These are phyloP conservation scores for Eospalax fontanierii DNA, from an alignment of 2,797 vertebrate genomes.

Conservation along the genomic window DNA sequence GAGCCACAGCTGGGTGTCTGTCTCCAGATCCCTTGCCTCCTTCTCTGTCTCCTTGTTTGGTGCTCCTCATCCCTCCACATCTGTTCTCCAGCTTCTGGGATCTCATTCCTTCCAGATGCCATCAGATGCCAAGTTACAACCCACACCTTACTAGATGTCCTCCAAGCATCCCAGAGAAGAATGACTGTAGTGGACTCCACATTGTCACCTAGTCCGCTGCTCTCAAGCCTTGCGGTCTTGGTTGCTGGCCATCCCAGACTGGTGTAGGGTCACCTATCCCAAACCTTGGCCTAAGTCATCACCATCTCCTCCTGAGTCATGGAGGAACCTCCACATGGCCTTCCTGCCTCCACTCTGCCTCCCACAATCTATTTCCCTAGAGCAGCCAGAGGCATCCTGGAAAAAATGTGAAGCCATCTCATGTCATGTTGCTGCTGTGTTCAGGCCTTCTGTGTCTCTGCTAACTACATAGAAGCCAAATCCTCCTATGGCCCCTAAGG, in stretches of 20 bases:
- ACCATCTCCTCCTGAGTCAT: not conserved
- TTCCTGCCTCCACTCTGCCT: not conserved
- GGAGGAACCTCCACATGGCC: not conserved
- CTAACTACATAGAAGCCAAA: not conserved
- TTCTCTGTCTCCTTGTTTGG: not conserved
- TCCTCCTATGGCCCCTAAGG: not conserved
- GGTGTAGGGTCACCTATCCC: not conserved
- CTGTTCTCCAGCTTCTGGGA: not conserved
- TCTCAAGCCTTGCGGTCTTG: not conserved
- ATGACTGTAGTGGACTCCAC: accelerated
- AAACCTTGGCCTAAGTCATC: not conserved
- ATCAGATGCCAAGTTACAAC: not conserved
- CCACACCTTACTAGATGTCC: not conserved
- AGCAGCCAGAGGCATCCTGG: not conserved
- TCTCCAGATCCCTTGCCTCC: not conserved
- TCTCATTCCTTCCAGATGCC: not conserved
- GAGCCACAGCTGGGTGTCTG: not conserved
- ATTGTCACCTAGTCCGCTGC: not conserved
- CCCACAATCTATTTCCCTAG: not conserved
- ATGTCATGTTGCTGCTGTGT: not conserved
- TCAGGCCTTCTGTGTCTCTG: not conserved
- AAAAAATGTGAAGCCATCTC: not conserved
- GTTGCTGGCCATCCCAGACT: not conserved
- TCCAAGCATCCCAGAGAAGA: not conserved
- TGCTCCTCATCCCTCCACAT: not conserved